Evolutionary conservation across 2,888 invertebrate genomes (phyloP), one percentile per base, ranked within the genome.

Genomic region (Spilarctia lutea): DNA sequence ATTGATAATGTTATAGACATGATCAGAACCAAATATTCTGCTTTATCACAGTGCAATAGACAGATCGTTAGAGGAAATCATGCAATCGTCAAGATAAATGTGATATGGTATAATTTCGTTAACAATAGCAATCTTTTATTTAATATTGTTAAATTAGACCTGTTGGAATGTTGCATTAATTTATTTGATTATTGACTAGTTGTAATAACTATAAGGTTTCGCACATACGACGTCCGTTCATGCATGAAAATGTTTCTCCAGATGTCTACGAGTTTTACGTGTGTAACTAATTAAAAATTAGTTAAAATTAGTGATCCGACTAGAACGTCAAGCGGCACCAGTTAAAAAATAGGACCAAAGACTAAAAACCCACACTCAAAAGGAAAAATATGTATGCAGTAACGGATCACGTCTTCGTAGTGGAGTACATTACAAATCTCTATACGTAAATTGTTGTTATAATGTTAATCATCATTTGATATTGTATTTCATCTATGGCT

Each of bases 401-500:
- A 83, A 81, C 81, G 72, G 75, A 79, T 83, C 78, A 79, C 78
- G 73, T 79, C 75, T 83, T 77, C 85, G 82, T 86, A 80, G 83
- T 83, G 78, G 83, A 86, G 83, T 83, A 81, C 83, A 82, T 90
- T 86, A 89, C 85, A 89, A 88, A 88, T 87, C 83, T 90, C 86
- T 88, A 91, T 91, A 92, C 91, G 91, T 91, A 91, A 91, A 85
- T 81, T 86, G 87, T 90, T 89, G 85, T 90, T 88, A 82, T 87
- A 82, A 85, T 91, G 87, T 88, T 87, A 88, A 88, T 87, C 83
- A 85, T 87, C n/a, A n/a, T 89, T 89, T 89, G 81, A 86, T 86
- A 86, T 81, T 81, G 77, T 87, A 86, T 87, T 87, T 83, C 87
- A 85, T 90, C 79, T 87, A 85, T 80, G 83, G 82, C 82, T 85